Evolutionary conservation across 2,113 vertebrate species (phyloP).

Genomic region (Peucedramus taeniatus): DNA sequence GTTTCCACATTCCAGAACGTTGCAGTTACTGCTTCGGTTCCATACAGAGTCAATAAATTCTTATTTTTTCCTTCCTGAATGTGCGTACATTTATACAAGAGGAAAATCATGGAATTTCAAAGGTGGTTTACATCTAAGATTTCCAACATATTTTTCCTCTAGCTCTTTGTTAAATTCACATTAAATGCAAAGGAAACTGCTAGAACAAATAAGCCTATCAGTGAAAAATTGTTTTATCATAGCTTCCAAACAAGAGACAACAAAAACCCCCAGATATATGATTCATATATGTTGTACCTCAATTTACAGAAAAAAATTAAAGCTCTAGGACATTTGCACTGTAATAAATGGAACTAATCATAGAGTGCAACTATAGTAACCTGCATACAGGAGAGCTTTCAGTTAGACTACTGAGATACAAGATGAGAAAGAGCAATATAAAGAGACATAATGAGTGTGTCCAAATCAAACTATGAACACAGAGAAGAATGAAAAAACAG

Average conservation of each 20-base stretch:
- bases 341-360: neutral
- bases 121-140: neutral
- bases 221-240: neutral
- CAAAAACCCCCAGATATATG: neutral
- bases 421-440: neutral
- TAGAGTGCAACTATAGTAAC: neutral
- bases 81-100: accelerated
- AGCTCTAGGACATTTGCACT: neutral
- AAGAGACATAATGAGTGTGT: neutral
- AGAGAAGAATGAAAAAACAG: neutral
- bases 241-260: neutral
- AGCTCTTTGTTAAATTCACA: neutral
- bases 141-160: neutral
- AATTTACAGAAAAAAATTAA: neutral
- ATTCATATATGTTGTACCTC: neutral
- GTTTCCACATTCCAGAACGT: neutral
- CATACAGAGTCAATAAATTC: neutral
- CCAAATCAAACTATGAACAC: neutral
- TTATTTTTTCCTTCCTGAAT: neutral
- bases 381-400: neutral
- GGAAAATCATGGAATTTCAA: neutral
- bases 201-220: neutral
- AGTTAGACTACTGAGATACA: neutral
- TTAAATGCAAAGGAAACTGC: neutral
- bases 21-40: neutral